phyloP scores from a whole-genome alignment of 1,140 invertebrate genomes.

The Calliopsis andreniformis region DNA sequence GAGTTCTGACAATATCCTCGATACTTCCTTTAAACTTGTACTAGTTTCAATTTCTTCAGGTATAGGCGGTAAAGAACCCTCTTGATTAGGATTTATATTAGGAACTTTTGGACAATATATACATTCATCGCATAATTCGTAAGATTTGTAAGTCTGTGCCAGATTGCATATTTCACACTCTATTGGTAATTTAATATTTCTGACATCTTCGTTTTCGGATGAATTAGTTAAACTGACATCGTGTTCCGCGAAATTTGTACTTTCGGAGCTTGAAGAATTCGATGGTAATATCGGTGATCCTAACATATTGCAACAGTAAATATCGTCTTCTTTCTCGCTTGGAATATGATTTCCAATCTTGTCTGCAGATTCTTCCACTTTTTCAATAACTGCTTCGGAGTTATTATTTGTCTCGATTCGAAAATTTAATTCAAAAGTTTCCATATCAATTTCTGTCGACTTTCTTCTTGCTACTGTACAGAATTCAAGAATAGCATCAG shows the following conservation, averaged over 20 bases:
- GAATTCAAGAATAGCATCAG: slow-evolving; percentile 42
- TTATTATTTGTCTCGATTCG: slow-evolving; percentile 4
- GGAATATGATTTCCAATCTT: background rate
- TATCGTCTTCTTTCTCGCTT: no score
- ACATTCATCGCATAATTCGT: slow-evolving; percentile 6
- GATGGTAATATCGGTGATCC: no score
- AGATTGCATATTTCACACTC: background rate
- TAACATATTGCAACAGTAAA: no score
- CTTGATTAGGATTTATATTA: background rate
- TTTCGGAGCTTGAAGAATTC: background rate
- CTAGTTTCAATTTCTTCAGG: slow-evolving; percentile 15
- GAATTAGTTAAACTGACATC: background rate
- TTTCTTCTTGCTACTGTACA: slow-evolving; percentile 31
- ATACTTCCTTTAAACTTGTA: no score
- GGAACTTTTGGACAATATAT: no score
- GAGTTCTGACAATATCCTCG: background rate
- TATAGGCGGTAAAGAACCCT: slow-evolving; percentile 33
- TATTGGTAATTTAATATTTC: background rate
- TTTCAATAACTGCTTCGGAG: background rate
- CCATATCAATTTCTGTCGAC: background rate
- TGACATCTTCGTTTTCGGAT: background rate
- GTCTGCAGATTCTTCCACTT: no score
- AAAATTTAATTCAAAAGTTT: slow-evolving; percentile 45
- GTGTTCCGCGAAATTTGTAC: background rate
- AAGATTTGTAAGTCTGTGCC: background rate